These are phyloP conservation scores for Cephus runcator DNA, from an alignment of 2,888 invertebrate genomes.

Conservation along the genomic window DNA sequence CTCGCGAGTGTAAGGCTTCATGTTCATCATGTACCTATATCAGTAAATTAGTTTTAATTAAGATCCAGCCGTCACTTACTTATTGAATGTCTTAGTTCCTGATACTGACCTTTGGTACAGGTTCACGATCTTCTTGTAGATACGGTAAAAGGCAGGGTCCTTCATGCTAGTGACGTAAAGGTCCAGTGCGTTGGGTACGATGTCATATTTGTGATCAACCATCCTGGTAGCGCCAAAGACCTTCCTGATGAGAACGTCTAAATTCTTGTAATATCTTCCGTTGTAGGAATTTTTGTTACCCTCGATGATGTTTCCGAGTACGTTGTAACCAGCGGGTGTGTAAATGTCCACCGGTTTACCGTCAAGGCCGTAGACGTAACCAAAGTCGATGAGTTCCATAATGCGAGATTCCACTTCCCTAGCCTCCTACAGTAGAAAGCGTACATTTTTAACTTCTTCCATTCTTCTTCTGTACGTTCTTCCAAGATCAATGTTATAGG, in stretches of 20 bases:
- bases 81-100: too few relatives aligned
- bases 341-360: slow-evolving; percentile 34
- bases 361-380: slow-evolving; percentile 44
- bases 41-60: too few relatives aligned
- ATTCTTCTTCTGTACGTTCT: too few relatives aligned
- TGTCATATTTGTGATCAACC: slow-evolving; percentile 64
- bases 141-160: slow-evolving; percentile 76
- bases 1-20: slow-evolving; percentile 71
- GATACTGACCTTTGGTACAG: too few relatives aligned
- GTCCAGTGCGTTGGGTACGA: slow-evolving; percentile 69
- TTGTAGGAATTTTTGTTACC: slow-evolving; percentile 28
- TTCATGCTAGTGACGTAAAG: slow-evolving; percentile 75
- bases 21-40: slow-evolving; percentile 67
- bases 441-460: too few relatives aligned
- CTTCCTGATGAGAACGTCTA: slow-evolving; percentile 22
- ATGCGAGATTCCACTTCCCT: slow-evolving; percentile 43
- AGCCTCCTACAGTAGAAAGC: slow-evolving; percentile 8
- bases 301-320: slow-evolving; percentile 34
- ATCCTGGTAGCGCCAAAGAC: slow-evolving; percentile 38
- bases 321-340: slow-evolving; percentile 33
- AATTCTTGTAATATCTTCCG: slow-evolving; percentile 26
- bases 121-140: slow-evolving; percentile 58
- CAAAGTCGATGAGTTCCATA: slow-evolving; percentile 54
- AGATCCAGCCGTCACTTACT: too few relatives aligned
- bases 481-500: too few relatives aligned